phyloP scores from a whole-genome alignment of 2,113 vertebrate genomes.

The Oreocharis arfaki region DNA sequence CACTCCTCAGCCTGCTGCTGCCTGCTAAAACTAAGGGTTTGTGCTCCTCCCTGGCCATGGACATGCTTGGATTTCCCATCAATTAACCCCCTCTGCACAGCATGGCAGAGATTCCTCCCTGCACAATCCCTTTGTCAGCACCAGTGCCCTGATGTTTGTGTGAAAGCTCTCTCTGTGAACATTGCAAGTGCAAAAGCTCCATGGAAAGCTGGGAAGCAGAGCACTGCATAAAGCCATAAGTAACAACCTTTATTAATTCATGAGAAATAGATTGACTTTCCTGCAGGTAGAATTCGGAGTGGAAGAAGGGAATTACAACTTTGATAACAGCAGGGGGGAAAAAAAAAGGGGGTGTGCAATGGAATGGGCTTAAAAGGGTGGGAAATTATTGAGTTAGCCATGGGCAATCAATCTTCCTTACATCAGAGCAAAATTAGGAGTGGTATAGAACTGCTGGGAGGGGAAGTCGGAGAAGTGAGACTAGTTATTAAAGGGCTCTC shows the following conservation, averaged over 20 bases:
- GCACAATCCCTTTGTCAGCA: not conserved
- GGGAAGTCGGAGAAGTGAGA: not conserved
- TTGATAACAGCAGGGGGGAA: not conserved
- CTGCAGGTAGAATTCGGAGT: not conserved
- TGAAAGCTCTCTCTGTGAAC: not conserved
- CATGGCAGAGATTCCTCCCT: not conserved
- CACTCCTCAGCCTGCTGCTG: not conserved
- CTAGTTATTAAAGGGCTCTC: not conserved
- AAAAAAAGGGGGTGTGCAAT: not conserved
- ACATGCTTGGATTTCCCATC: fast-evolving
- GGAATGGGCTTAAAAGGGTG: not conserved
- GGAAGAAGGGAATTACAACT: not conserved
- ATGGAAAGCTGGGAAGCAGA: not conserved
- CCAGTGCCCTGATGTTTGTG: not conserved
- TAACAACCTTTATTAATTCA: not conserved
- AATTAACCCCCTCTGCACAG: fast-evolving
- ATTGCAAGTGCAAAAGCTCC: not conserved
- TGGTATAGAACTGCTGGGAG: not conserved
- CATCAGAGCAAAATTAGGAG: not conserved
- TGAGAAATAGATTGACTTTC: not conserved
- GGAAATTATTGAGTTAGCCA: not conserved
- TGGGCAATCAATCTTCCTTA: not conserved
- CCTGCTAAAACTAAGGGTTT: not conserved
- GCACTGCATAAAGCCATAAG: not conserved
- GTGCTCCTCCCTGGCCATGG: not conserved